Evolutionary conservation across 2,113 vertebrate species (phyloP).

Genomic region (Clarias gariepinus): DNA sequence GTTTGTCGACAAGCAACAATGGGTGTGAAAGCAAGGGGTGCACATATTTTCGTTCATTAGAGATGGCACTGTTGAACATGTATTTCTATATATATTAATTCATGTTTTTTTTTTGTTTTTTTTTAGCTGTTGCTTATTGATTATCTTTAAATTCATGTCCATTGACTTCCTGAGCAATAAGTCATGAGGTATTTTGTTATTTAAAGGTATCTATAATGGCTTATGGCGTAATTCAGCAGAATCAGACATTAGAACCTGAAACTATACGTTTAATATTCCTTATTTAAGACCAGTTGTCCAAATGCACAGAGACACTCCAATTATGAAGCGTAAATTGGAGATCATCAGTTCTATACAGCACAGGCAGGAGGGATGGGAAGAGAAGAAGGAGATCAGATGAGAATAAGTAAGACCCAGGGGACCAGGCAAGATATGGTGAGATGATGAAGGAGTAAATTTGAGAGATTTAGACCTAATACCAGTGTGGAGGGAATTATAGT

Average conservation of each 20-base stretch:
- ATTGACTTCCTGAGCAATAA: too few relatives aligned
- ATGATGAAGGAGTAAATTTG: conserved; percentile 10
- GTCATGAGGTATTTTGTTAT: too few relatives aligned
- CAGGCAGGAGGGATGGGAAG: background rate
- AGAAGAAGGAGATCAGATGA: background rate
- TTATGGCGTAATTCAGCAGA: background rate
- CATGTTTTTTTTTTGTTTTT: too few relatives aligned
- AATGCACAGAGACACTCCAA: background rate
- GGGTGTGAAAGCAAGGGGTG: background rate
- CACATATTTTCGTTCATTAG: background rate
- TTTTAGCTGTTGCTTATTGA: too few relatives aligned
- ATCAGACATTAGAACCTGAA: background rate
- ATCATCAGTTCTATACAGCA: background rate
- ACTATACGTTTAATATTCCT: background rate
- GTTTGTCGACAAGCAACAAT: background rate
- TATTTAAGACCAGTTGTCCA: background rate
- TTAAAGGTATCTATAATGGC: too few relatives aligned
- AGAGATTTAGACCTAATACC: conserved; percentile 33
- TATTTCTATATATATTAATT: too few relatives aligned
- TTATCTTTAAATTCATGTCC: too few relatives aligned
- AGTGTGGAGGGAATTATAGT: conserved; percentile 9
- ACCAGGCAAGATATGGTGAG: background rate
- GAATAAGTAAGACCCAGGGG: conserved; percentile 13
- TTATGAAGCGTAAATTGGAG: background rate
- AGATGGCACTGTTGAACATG: too few relatives aligned